Base-by-base conservation (phyloP, 2,113 vertebrate genomes). In the Riparia riparia region DNA sequence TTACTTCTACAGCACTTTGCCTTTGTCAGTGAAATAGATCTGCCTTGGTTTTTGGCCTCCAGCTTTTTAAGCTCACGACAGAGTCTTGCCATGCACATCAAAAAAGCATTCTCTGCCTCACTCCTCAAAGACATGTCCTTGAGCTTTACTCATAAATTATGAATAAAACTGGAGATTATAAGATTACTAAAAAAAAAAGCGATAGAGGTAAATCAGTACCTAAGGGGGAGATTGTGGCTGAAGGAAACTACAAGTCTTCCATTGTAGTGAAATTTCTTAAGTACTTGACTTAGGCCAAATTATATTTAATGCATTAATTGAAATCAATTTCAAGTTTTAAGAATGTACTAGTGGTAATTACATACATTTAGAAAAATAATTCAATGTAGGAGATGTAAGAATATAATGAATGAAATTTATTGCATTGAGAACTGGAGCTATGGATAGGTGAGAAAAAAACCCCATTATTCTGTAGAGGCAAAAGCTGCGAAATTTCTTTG, bases 401-500 rank as follows among this genome's bases (percentile, higher is more conserved):
- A 66, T 72, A 63, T 50, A 0, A 24, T 34, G 17, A 82, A 90
- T 53, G 7, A 61, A n/a, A 53, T 26, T 41, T 12, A 28, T 82
- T 92, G 28, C 61, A 31, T 56, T 72, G 14, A 86, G 32, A 72
- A 65, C 7, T 49, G 61, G 28, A 82, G 41, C 14, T 70, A 24
- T 3, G 78, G 63, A 66, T 16, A 49, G 12, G 68, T 53, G 14
- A 68, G n/a, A 84, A 82, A 80, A 80, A 84, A 87, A 60, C 25
- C 29, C 22, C 49, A 45, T 63, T 68, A 44, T 70, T 61, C 22
- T 42, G 41, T 25, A 73, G n/a, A 57, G 14, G 26, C 6, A 9
- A 88, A 94, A 94, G 10, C 39, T 81, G 37, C 80, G 71, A 89
- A 81, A 81, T 95, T 70, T 88, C 42, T 16, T 69, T 19, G 73